Evolutionary conservation across 2,888 invertebrate genomes (phyloP), one percentile per base, ranked within the genome.

Genomic region (Parnassius mnemosyne): DNA sequence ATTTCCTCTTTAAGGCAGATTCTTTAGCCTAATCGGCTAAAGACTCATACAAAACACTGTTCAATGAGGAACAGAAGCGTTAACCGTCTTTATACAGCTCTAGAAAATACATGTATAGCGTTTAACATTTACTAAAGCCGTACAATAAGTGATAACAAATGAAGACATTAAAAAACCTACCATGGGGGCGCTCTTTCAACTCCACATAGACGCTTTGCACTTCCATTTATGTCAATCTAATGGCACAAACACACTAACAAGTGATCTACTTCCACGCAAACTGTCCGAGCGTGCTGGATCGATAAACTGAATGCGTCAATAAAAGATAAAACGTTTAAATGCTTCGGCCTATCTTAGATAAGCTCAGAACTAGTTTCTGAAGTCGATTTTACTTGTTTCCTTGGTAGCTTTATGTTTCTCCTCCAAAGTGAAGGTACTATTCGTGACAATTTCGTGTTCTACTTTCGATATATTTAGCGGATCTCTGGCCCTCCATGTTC

Each of bases 281-380:
- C 51, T 62, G 56, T 56, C 55, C 53, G 57, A 50, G 25, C 55
- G 60, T 51, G 34, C 12, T 55, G 54, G 61, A 74, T 79, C 78
- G 80, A 85, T 82, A 75, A 61, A 74, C 73, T 72, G 66, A 83
- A 82, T 87, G 87, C 87, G 88, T 89, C 88, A 87, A 86, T 84
- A 79, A 52, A 41, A 68, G 85, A 87, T 87, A 87, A 75, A 79
- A 69, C 58, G 75, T 71, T 73, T 77, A 55, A 73, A 79, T 75
- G 67, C 70, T 60, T 50, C 57, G 63, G 56, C 66, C 73, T 85
- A 85, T 87, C 86, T 71, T 10, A 69, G 86, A 87, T 86, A 85
- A 82, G 77, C 71, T 13, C n/a, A 65, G 49, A 50, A 61, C 61
- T 65, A 63, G 60, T 61, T 20, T 56, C 41, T 10, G 13, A 49